Conservation (phyloP, 2,888 invertebrate species). For the Sipha maydis region DNA sequence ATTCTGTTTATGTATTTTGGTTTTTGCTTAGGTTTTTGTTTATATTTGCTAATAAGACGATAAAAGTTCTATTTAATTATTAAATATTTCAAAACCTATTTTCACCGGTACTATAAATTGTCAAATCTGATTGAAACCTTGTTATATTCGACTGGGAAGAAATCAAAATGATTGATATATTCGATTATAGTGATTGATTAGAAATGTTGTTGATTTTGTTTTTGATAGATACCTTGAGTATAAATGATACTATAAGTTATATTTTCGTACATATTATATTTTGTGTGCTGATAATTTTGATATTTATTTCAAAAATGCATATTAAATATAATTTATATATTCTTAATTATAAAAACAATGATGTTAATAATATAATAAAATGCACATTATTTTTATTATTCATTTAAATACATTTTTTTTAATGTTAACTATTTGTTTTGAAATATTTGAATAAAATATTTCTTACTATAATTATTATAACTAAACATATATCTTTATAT, state of each 20-base stretch:
- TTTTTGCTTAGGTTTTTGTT: not conserved
- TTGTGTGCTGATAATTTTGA: not conserved
- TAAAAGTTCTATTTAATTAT: conserved; percentile 6
- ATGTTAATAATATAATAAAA: not conserved
- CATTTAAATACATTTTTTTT: not conserved
- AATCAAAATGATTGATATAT: conserved; percentile 46
- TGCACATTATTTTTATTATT: not conserved
- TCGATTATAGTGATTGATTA: conserved; percentile 48
- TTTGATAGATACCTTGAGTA: not conserved
- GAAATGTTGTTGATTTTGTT: conserved; percentile 4
- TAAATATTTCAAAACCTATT: conserved; percentile 15
- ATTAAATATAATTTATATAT: not conserved
- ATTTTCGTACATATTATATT: not conserved
- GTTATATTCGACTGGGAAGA: not conserved
- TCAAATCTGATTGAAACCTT: conserved; percentile 30
- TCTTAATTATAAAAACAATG: no score
- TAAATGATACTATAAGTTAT: not conserved
- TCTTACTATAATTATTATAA: conserved; percentile 16
- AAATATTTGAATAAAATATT: conserved; percentile 14
- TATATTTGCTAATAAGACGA: not conserved
- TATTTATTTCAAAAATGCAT: not conserved
- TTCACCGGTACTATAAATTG: not conserved
- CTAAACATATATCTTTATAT: not conserved
- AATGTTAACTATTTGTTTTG: no score
- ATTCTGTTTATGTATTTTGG: not conserved